Evolutionary conservation across 2,113 vertebrate genomes (phyloP).

Genomic region (Gavialis gangeticus): DNA sequence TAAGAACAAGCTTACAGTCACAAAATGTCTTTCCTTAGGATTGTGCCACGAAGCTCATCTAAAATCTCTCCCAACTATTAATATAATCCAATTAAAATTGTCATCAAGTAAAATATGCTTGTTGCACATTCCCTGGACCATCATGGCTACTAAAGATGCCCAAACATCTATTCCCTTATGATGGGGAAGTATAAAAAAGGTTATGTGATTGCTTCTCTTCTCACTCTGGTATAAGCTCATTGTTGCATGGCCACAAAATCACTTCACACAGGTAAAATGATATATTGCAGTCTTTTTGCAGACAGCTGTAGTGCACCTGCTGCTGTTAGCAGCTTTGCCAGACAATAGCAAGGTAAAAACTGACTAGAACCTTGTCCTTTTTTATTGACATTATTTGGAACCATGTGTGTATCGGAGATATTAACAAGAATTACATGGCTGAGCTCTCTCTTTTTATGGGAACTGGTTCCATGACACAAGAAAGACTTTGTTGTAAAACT

Average conservation of each 20-base stretch:
- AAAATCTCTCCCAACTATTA: too few species aligned
- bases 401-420: not conserved
- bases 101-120: too few species aligned
- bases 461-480: not conserved
- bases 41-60: too few species aligned
- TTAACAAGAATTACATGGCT: not conserved
- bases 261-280: not conserved
- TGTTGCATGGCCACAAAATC: not conserved
- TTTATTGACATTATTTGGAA: not conserved
- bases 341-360: not conserved
- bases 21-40: too few species aligned
- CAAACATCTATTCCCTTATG: not conserved
- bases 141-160: too few species aligned
- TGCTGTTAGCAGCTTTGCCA: not conserved
- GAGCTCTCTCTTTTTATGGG: not conserved
- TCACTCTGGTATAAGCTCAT: not conserved
- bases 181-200: not conserved
- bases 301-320: not conserved
- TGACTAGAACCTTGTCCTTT: not conserved
- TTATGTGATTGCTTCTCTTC: not conserved
- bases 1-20: not conserved
- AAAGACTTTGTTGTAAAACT: not conserved
- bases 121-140: too few species aligned
- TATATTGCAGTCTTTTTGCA: not conserved
- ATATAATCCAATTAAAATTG: too few species aligned